Conservation (phyloP, 2,888 invertebrate species). For the Papilio demoleus region DNA sequence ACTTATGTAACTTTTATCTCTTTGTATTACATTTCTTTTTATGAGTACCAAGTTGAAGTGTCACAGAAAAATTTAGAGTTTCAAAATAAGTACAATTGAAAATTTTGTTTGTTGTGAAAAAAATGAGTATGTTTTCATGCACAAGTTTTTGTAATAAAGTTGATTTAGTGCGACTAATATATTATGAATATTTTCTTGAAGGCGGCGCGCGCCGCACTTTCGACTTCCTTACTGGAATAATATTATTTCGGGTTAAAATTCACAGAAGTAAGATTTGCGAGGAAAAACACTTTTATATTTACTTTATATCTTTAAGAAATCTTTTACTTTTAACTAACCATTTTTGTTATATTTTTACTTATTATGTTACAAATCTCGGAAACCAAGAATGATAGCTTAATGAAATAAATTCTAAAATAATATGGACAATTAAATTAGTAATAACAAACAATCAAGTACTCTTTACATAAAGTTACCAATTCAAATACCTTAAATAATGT, state of each 20-base stretch:
- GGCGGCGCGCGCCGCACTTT: conserved; percentile 51
- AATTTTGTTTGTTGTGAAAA: conserved; percentile 48
- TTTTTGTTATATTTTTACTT: too few species aligned
- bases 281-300: conserved; percentile 37
- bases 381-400: too few species aligned
- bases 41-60: too few species aligned
- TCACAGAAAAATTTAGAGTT: not conserved
- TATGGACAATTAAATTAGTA: too few species aligned
- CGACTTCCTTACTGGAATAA: conserved; percentile 60
- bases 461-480: too few species aligned
- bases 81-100: conserved; percentile 2
- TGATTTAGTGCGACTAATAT: conserved; percentile 56
- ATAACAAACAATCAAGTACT: too few species aligned
- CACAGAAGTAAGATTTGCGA: conserved; percentile 49
- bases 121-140: conserved; percentile 50
- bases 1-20: too few species aligned
- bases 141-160: conserved; percentile 52
- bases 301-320: not conserved
- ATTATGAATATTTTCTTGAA: conserved; percentile 55
- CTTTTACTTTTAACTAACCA: not conserved
- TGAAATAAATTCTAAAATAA: too few species aligned
- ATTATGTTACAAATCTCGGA: too few species aligned
- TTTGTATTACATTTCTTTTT: too few species aligned
- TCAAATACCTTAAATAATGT: too few species aligned
- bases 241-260: conserved; percentile 66